phyloP scores from a whole-genome alignment of 2,113 vertebrate genomes.

The Ptilorrhoa leucosticta region DNA sequence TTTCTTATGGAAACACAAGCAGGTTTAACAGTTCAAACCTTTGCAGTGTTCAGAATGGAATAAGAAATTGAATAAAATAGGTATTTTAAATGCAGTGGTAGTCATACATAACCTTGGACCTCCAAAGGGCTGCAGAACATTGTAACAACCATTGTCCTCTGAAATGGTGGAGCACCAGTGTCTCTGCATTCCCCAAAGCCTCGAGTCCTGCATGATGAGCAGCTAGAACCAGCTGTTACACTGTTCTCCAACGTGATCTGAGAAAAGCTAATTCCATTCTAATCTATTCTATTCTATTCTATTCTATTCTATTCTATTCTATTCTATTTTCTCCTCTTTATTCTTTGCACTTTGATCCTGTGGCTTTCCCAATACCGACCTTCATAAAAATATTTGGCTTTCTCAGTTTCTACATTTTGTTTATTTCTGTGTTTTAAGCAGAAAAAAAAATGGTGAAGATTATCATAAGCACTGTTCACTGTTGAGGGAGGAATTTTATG shows the following conservation, averaged over 20 bases:
- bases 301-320: neutral
- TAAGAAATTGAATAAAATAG: neutral
- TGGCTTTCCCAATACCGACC: neutral
- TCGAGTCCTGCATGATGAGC: neutral
- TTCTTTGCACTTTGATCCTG: neutral
- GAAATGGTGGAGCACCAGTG: accelerated
- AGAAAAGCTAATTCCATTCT: neutral
- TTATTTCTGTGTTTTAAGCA: neutral
- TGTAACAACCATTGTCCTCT: neutral
- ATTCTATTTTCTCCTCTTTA: neutral
- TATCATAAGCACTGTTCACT: neutral
- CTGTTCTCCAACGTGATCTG: neutral
- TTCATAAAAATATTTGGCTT: neutral
- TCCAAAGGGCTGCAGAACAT: neutral
- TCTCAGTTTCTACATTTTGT: neutral
- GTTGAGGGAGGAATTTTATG: neutral
- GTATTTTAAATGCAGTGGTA: neutral
- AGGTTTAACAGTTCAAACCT: neutral
- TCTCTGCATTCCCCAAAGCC: neutral
- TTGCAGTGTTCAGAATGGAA: neutral
- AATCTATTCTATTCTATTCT: neutral
- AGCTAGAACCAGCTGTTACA: neutral
- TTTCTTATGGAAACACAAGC: neutral
- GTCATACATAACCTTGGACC: neutral
- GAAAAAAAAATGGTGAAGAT: accelerated